These are phyloP conservation scores for Pachliopta kotzebuea DNA, from an alignment of 2,888 invertebrate species.

Conservation along the genomic window DNA sequence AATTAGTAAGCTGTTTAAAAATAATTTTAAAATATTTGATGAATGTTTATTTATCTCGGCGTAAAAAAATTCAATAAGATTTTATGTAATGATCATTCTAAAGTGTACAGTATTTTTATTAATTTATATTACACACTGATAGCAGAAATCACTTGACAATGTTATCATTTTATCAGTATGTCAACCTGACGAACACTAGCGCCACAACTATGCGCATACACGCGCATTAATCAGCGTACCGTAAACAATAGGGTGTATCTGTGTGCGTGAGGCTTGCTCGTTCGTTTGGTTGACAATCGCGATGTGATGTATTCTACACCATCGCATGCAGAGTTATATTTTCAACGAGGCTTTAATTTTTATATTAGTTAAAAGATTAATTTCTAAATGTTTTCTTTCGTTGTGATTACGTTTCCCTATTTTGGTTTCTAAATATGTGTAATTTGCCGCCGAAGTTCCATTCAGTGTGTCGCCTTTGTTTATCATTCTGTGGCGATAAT, in stretches of 20 bases:
- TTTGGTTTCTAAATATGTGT: conserved; percentile 89
- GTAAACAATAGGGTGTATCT: conserved; percentile 67
- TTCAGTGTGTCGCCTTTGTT: conserved; percentile 96
- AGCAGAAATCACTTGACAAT: conserved; percentile 58
- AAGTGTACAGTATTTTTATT: conserved; percentile 1
- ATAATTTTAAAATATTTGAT: too few relatives aligned
- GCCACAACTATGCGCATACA: conserved; percentile 56
- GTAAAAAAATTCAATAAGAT: neutral
- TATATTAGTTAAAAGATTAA: conserved; percentile 71
- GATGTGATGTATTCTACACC: conserved; percentile 80
- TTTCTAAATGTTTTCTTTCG: conserved; percentile 79
- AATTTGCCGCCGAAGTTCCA: conserved; percentile 95
- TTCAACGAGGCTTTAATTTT: conserved; percentile 76
- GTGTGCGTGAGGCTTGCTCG: conserved; percentile 76
- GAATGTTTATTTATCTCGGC: neutral
- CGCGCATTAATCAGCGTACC: conserved; percentile 60
- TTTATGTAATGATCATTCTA: neutral
- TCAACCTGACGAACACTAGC: conserved; percentile 56
- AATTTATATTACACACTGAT: conserved; percentile 32
- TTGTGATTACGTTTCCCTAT: conserved; percentile 74
- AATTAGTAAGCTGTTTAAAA: too few relatives aligned
- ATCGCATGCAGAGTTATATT: conserved; percentile 79
- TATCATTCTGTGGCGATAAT: conserved; percentile 87
- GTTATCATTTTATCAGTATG: conserved; percentile 74
- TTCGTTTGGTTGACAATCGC: conserved; percentile 79